phyloP scores from a whole-genome alignment of 2,797 vertebrate species.

The Allobates femoralis region DNA sequence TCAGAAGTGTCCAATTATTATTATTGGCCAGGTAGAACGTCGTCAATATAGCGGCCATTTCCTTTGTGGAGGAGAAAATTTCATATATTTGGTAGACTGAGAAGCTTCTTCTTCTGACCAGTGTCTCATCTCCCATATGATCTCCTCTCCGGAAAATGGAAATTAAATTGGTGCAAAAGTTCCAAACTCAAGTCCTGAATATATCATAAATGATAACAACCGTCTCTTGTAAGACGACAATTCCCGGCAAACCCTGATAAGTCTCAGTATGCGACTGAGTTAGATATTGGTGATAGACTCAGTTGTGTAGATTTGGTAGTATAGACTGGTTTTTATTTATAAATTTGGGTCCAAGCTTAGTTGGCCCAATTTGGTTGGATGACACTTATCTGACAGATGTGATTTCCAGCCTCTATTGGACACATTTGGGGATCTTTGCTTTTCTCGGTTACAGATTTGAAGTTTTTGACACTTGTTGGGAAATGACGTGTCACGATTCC shows the following conservation, averaged over 20 bases:
- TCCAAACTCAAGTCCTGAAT: not conserved
- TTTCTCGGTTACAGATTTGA: too few relatives aligned
- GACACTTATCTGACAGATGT: too few relatives aligned
- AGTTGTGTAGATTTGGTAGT: too few relatives aligned
- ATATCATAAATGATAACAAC: not conserved
- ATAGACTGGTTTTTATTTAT: too few relatives aligned
- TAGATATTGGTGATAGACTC: too few relatives aligned
- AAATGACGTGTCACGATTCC: too few relatives aligned
- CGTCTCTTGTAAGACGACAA: not conserved
- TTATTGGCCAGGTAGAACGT: not conserved
- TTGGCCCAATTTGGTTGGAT: too few relatives aligned
- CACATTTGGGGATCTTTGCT: too few relatives aligned
- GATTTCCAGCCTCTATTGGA: too few relatives aligned
- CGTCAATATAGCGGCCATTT: not conserved
- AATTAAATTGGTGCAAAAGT: conserved; percentile 28
- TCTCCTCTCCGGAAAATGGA: conserved; percentile 30
- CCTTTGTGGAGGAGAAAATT: not conserved
- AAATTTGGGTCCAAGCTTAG: too few relatives aligned
- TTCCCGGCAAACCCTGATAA: not conserved
- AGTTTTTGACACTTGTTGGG: too few relatives aligned
- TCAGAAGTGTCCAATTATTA: too few relatives aligned
- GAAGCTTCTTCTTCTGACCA: not conserved
- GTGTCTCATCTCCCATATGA: not conserved
- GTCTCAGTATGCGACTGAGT: not conserved
- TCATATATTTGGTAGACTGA: not conserved